These are phyloP conservation scores for Argyrosomus japonicus DNA, from an alignment of 2,113 vertebrate species.

Conservation along the genomic window DNA sequence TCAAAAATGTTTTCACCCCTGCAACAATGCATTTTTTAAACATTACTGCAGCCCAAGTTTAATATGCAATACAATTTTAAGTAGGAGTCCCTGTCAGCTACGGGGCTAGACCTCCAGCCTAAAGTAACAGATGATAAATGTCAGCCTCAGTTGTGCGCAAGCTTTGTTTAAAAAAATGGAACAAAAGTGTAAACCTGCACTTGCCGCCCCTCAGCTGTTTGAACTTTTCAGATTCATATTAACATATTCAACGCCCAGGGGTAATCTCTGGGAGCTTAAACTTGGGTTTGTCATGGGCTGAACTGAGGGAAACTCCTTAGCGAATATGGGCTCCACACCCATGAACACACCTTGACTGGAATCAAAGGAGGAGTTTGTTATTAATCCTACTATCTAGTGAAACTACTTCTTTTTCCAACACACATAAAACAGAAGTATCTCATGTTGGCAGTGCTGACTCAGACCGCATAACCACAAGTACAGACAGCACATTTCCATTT, in stretches of 20 bases:
- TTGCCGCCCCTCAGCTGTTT: not conserved
- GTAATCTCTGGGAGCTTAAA: not conserved
- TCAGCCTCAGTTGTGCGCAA: not conserved
- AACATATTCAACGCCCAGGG: not conserved
- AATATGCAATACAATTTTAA: too few species aligned
- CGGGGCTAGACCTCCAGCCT: too few species aligned
- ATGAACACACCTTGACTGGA: constrained; percentile 34
- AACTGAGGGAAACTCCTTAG: constrained; percentile 4
- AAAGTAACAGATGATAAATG: not conserved
- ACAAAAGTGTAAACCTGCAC: not conserved
- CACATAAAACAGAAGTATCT: constrained; percentile 9
- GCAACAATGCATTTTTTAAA: too few species aligned
- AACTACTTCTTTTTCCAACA: not conserved
- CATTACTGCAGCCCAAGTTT: too few species aligned
- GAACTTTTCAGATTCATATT: not conserved
- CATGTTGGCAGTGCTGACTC: constrained; percentile 18
- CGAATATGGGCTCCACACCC: constrained; percentile 47
- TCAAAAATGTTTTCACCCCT: not conserved
- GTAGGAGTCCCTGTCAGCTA: too few species aligned
- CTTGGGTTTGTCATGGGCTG: constrained; percentile 11
- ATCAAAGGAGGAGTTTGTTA: constrained; percentile 17
- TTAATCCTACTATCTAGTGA: not conserved
- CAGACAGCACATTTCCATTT: constrained; percentile 34
- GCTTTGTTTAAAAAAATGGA: not conserved
- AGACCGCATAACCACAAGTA: constrained; percentile 12